These are phyloP conservation scores for Reticulitermes lucifugus DNA, from an alignment of 2,888 invertebrate genomes.

Conservation along the genomic window DNA sequence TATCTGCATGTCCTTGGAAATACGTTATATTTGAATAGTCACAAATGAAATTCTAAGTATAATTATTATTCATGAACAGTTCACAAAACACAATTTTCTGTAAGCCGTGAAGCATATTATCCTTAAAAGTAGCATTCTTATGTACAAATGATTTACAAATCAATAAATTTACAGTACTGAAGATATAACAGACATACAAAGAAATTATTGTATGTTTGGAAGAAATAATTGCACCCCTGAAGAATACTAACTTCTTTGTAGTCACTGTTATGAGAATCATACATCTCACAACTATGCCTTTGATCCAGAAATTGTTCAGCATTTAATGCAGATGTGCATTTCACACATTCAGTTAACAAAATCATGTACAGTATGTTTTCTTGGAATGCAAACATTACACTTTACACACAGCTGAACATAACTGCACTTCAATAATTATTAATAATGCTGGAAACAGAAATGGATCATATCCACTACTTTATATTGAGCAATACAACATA, in stretches of 20 bases:
- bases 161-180: neutral
- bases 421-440: neutral
- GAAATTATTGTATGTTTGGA: neutral
- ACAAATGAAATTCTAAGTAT: neutral
- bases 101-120: neutral
- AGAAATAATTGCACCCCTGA: neutral
- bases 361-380: neutral
- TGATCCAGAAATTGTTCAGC: too few species aligned
- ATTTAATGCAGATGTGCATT: too few species aligned
- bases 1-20: too few species aligned
- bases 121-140: neutral
- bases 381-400: conserved; percentile 1
- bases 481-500: conserved; percentile 11
- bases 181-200: neutral
- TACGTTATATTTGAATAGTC: too few species aligned
- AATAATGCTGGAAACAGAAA: neutral
- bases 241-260: neutral
- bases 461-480: neutral
- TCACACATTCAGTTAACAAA: too few species aligned
- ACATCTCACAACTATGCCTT: too few species aligned
- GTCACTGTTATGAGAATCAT: neutral
- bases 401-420: neutral
- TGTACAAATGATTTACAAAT: conserved; percentile 13
- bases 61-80: conserved; percentile 16
- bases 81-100: conserved; percentile 15